Evolutionary conservation across 2,113 vertebrate species (phyloP).

Genomic region (Python bivittatus): DNA sequence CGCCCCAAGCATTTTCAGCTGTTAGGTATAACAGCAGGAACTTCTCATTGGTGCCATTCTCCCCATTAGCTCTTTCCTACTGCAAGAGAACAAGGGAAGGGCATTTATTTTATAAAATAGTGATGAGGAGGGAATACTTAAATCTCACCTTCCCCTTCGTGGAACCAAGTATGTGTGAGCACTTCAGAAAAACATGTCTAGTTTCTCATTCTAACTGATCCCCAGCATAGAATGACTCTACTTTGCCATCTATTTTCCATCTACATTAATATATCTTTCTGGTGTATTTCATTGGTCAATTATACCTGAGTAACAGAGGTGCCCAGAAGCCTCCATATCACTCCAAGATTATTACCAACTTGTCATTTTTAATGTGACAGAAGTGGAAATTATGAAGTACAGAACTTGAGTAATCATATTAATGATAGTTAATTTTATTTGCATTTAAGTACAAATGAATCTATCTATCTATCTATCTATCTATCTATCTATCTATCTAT

Average conservation of each 20-base stretch:
- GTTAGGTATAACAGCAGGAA: not conserved
- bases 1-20: not conserved
- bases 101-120: not conserved
- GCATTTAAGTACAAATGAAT: not conserved
- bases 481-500: no score
- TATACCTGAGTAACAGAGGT: not conserved
- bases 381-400: not conserved
- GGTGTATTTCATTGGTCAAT: not conserved
- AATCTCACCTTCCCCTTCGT: not conserved
- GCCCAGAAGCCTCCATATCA: not conserved
- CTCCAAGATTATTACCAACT: not conserved
- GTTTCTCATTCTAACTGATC: not conserved
- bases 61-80: not conserved
- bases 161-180: not conserved
- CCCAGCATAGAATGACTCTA: not conserved
- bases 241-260: not conserved
- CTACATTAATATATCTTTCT: not conserved
- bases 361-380: not conserved
- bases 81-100: not conserved
- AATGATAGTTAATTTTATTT: not conserved
- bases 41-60: not conserved
- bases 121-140: not conserved
- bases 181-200: not conserved
- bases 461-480: no score
- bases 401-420: not conserved